Conservation (phyloP, 2,888 invertebrate genomes). For the Sphaerophoria rueppellii region DNA sequence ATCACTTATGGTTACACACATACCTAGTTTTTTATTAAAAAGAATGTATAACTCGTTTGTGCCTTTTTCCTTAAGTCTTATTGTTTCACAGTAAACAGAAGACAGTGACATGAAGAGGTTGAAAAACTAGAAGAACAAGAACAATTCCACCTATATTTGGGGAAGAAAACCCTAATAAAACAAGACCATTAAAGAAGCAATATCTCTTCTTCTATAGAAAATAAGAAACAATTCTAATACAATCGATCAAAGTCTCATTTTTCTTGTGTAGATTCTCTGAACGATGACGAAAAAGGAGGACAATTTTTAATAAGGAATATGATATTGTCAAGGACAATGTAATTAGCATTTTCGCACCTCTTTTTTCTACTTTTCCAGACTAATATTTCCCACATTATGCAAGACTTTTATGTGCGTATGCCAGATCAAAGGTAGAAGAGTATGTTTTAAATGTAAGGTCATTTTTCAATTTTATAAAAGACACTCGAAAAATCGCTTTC, state of each 20-base stretch:
- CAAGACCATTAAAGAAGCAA: constrained; percentile 13
- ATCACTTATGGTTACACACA: neutral
- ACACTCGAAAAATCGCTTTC: constrained; percentile 42
- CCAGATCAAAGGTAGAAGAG: constrained; percentile 67
- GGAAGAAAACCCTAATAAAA: neutral
- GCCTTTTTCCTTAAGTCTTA: constrained; percentile 13
- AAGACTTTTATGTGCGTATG: neutral
- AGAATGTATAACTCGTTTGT: constrained; percentile 50
- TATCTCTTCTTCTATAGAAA: constrained; percentile 35
- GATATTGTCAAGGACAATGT: constrained; percentile 64
- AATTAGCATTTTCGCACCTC: constrained; percentile 72
- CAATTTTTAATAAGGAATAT: constrained; percentile 32
- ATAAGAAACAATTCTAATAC: constrained; percentile 69
- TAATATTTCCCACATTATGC: too few relatives aligned
- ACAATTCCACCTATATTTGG: constrained; percentile 48
- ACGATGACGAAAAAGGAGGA: constrained; percentile 49
- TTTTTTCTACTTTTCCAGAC: constrained; percentile 39
- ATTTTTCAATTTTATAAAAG: constrained; percentile 43
- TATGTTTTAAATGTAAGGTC: constrained; percentile 53
- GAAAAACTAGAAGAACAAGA: constrained; percentile 64
- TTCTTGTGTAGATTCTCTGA: constrained; percentile 18
- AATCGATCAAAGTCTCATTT: constrained; percentile 72
- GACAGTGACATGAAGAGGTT: constrained; percentile 50
- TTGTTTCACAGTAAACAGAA: constrained; percentile 54
- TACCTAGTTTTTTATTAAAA: constrained; percentile 2